Conservation (phyloP, 2,797 vertebrate genomes). For the Arrhamphus sclerolepis region DNA sequence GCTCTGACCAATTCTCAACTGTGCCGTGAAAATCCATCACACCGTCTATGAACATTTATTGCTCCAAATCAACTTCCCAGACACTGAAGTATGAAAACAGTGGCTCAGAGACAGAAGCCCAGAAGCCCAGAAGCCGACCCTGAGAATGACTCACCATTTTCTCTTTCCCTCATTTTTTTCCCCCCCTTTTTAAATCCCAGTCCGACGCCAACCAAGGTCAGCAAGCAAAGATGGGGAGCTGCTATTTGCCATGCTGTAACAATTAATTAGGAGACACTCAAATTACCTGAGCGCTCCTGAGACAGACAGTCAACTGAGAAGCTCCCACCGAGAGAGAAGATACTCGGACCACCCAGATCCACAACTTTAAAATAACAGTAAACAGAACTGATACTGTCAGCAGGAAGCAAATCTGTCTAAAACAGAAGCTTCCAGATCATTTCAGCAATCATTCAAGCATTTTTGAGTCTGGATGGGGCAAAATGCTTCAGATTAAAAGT, state of each 20-base stretch:
- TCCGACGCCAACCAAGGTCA: slow-evolving; percentile 41
- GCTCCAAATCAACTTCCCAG: slow-evolving; percentile 63
- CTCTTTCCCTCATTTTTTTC: neutral
- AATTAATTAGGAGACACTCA: slow-evolving; percentile 66
- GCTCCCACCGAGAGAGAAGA: slow-evolving; percentile 27
- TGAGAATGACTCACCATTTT: slow-evolving; percentile 26
- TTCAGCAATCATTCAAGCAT: neutral
- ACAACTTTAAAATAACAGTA: slow-evolving; percentile 18
- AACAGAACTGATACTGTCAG: neutral
- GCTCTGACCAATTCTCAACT: slow-evolving; percentile 40
- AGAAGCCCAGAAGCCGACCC: slow-evolving; percentile 43
- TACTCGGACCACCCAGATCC: slow-evolving; percentile 50
- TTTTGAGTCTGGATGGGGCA: neutral
- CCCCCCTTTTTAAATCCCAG: slow-evolving; percentile 35
- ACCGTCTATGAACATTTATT: slow-evolving; percentile 49
- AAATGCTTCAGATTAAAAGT: neutral
- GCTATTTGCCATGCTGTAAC: slow-evolving; percentile 57
- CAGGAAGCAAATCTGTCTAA: neutral
- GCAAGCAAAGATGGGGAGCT: slow-evolving; percentile 13
- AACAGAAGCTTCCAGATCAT: neutral
- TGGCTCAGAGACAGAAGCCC: slow-evolving; percentile 35
- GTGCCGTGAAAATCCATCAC: slow-evolving; percentile 66
- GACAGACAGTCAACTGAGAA: slow-evolving; percentile 46
- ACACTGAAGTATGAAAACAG: slow-evolving; percentile 66
- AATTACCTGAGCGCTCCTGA: slow-evolving; percentile 46